These are phyloP conservation scores for Heliangelus exortis DNA, from an alignment of 2,797 vertebrate genomes.

Conservation along the genomic window DNA sequence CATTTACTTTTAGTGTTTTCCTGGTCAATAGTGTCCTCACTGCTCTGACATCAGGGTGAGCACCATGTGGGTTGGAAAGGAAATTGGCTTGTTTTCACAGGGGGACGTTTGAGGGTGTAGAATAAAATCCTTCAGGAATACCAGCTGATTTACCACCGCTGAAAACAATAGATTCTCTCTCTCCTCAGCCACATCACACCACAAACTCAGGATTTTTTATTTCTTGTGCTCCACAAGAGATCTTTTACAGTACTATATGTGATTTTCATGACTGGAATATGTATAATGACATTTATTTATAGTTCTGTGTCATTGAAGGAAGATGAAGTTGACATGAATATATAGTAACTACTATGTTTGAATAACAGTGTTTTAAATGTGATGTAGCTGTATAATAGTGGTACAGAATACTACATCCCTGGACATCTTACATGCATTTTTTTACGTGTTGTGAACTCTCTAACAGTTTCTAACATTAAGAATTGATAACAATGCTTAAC, in stretches of 20 bases:
- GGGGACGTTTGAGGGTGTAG: background rate
- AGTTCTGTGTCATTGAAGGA: background rate
- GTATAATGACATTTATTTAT: background rate
- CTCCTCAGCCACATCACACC: background rate
- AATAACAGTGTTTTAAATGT: background rate
- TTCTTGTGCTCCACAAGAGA: background rate
- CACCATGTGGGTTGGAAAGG: slow-evolving; percentile 6
- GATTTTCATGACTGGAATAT: background rate
- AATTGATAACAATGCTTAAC: background rate
- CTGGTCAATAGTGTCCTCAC: background rate
- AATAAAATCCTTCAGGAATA: background rate
- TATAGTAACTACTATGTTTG: background rate
- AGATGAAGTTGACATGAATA: background rate
- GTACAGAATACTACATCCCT: background rate
- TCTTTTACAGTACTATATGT: background rate
- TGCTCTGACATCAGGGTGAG: background rate
- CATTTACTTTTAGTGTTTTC: slow-evolving; percentile 15
- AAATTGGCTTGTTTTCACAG: slow-evolving; percentile 43
- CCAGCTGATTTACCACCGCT: slow-evolving; percentile 22
- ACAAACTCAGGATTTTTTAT: background rate
- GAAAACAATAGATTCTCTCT: slow-evolving; percentile 39
- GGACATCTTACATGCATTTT: background rate
- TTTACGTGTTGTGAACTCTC: background rate
- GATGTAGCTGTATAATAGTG: fast-evolving
- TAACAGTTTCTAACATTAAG: background rate